A percentile compares a stretch with the other conserved stretches of the same genome.
phyloP scores from a whole-genome alignment of 2,888 invertebrate species.

The Andrena camellia region DNA sequence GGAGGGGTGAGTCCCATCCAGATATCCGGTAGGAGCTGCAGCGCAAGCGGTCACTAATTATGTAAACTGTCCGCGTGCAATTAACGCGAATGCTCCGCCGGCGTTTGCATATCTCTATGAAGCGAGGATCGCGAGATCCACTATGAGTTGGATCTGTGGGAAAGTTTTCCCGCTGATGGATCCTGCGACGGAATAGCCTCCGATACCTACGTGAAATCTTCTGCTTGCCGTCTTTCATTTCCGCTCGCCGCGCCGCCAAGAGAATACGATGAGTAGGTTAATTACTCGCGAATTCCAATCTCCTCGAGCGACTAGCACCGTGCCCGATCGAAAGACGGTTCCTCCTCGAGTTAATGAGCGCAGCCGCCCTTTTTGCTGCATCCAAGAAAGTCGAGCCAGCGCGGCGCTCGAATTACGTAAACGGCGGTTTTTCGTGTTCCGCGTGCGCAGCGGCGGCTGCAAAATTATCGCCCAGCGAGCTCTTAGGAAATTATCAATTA shows the following conservation, averaged over 20 bases:
- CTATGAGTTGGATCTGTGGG: not conserved
- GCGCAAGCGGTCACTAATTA: not conserved
- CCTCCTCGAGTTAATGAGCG: constrained; percentile 19
- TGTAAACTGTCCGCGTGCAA: constrained; percentile 1
- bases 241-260: too few relatives aligned
- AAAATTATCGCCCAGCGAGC: constrained; percentile 22
- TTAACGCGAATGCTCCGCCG: not conserved
- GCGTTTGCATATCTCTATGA: not conserved
- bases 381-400: constrained; percentile 8
- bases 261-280: too few relatives aligned
- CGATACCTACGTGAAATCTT: too few relatives aligned
- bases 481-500: constrained; percentile 53
- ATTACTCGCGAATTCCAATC: not conserved
- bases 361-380: constrained; percentile 2
- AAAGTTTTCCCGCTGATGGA: not conserved
- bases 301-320: not conserved
- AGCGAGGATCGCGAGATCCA: not conserved
- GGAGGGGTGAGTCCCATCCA: not conserved
- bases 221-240: too few relatives aligned
- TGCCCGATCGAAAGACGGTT: constrained; percentile 15
- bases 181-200: too few relatives aligned
- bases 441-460: constrained; percentile 11
- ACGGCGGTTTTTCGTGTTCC: constrained; percentile 16
- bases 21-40: not conserved
- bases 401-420: constrained; percentile 7